Evolutionary conservation across 2,888 invertebrate genomes (phyloP).

Genomic region (Agonum fuliginosum): DNA sequence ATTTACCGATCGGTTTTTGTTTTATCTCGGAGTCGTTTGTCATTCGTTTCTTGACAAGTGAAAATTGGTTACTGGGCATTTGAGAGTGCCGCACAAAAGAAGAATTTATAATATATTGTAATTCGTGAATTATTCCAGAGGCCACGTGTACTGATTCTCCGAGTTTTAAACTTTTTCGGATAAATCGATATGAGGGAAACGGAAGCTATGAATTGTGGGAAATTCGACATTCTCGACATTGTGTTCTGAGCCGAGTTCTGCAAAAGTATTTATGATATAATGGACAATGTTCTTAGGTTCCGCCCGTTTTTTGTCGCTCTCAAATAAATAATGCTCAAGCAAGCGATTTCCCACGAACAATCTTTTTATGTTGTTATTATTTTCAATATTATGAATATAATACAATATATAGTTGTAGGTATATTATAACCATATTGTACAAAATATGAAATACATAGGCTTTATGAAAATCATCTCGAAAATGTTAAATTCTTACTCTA

Average conservation of each 20-base stretch:
- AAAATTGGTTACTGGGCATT: slow-evolving; percentile 47
- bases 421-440: too few relatives aligned
- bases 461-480: too few relatives aligned
- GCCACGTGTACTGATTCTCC: slow-evolving; percentile 6
- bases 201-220: slow-evolving; percentile 13
- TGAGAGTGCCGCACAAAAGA: not conserved
- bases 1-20: slow-evolving; percentile 30
- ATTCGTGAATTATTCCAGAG: slow-evolving; percentile 11
- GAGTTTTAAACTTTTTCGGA: slow-evolving; percentile 23
- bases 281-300: not conserved
- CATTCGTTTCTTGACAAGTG: slow-evolving; percentile 44
- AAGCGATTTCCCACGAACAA: too few relatives aligned
- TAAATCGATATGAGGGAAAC: slow-evolving; percentile 17
- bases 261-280: not conserved
- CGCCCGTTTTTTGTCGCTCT: not conserved
- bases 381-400: too few relatives aligned
- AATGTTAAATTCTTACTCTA: too few relatives aligned
- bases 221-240: slow-evolving; percentile 6
- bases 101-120: slow-evolving; percentile 41
- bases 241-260: not conserved
- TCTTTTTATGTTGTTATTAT: too few relatives aligned
- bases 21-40: slow-evolving; percentile 46
- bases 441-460: too few relatives aligned
- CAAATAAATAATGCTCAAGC: too few relatives aligned
- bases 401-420: too few relatives aligned